phyloP scores from a whole-genome alignment of 2,113 vertebrate species.

The Tragelaphus imberbis region DNA sequence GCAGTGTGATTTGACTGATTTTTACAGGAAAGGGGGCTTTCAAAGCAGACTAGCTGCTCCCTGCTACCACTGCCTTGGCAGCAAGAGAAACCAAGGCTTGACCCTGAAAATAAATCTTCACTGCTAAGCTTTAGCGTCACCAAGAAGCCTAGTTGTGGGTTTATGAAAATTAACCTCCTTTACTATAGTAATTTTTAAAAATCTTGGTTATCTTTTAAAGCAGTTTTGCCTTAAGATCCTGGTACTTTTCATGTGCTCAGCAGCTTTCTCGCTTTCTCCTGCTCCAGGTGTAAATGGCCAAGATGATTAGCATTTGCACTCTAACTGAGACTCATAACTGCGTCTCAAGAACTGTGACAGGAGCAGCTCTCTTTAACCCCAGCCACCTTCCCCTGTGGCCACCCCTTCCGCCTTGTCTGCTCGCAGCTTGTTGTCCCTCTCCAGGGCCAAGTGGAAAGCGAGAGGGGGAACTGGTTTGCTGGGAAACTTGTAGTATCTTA shows the following conservation, averaged over 20 bases:
- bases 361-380: not conserved
- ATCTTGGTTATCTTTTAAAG: not conserved
- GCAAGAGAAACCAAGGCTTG: not conserved
- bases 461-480: not conserved
- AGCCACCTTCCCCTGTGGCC: too few species aligned
- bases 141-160: not conserved
- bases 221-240: not conserved
- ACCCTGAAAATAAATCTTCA: not conserved
- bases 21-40: not conserved
- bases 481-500: not conserved
- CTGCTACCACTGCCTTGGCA: not conserved
- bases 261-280: not conserved
- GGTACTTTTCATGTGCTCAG: not conserved
- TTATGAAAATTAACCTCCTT: not conserved
- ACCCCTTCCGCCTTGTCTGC: fast-evolving
- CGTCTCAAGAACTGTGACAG: not conserved
- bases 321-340: not conserved
- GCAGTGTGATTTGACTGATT: not conserved
- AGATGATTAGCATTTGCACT: not conserved
- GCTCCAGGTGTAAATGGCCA: not conserved
- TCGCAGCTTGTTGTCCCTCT: not conserved
- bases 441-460: not conserved
- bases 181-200: not conserved
- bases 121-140: not conserved
- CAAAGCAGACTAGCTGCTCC: not conserved